These are phyloP conservation scores for Epirrita christyi DNA, from an alignment of 2,888 invertebrate species.

Conservation along the genomic window DNA sequence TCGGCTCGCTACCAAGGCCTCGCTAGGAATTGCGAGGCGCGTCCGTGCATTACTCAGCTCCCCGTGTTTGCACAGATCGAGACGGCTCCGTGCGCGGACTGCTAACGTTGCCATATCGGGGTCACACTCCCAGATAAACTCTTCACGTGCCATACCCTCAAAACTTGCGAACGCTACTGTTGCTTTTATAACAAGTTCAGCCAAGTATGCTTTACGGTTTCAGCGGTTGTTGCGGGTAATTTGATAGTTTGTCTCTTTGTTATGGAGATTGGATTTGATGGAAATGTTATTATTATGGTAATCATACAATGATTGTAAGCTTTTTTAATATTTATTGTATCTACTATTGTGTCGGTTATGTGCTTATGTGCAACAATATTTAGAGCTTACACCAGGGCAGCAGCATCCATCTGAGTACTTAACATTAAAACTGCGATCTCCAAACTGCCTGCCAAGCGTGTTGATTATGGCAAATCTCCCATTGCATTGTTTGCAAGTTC, in stretches of 20 bases:
- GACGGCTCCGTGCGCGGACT: conserved; percentile 72
- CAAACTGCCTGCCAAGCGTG: too few species aligned
- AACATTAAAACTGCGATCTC: too few species aligned
- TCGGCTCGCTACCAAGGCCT: conserved; percentile 59
- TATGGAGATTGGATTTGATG: conserved; percentile 13
- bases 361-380: too few species aligned
- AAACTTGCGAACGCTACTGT: conserved; percentile 58
- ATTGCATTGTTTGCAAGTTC: too few species aligned
- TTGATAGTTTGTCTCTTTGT: conserved; percentile 38
- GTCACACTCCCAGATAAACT: conserved; percentile 72
- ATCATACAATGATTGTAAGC: conserved; percentile 4
- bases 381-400: too few species aligned
- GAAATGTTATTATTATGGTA: conserved; percentile 10
- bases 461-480: too few species aligned
- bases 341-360: too few species aligned
- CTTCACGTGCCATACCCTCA: conserved; percentile 59
- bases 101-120: conserved; percentile 65
- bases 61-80: conserved; percentile 78
- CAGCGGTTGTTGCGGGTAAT: conserved; percentile 43
- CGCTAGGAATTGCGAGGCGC: conserved; percentile 59
- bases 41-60: conserved; percentile 77
- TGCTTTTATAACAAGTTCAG: conserved; percentile 54
- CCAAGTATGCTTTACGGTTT: conserved; percentile 48
- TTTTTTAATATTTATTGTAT: neutral
- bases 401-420: too few species aligned